phyloP scores from a whole-genome alignment of 2,888 invertebrate genomes.

The Microctonus aethiopoides region DNA sequence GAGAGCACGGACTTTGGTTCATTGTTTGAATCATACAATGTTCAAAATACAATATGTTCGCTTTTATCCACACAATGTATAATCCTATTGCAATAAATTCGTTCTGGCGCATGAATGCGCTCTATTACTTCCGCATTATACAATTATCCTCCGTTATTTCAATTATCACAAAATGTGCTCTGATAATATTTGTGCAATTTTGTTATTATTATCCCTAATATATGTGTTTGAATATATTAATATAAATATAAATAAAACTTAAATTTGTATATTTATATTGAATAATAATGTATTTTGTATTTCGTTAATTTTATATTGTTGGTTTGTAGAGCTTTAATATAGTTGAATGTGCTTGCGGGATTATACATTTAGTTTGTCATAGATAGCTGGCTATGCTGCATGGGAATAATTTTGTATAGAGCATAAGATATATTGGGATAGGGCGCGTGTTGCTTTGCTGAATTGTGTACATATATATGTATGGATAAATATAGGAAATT shows the following conservation, averaged over 20 bases:
- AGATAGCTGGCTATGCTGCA: conserved; percentile 9
- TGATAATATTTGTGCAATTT: conserved; percentile 15
- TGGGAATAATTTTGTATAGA: conserved; percentile 28
- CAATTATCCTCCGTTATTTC: conserved; percentile 29
- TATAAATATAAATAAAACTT: conserved; percentile 14
- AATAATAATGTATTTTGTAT: conserved; percentile 16
- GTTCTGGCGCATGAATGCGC: conserved; percentile 33
- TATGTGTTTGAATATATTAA: not conserved
- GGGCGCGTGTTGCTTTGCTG: not conserved
- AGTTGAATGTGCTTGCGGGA: conserved; percentile 22
- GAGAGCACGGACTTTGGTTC: conserved; percentile 35
- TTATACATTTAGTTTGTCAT: conserved; percentile 29
- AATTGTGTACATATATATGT: not conserved
- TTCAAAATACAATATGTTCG: conserved; percentile 30
- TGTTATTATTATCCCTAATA: not conserved
- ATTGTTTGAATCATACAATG: conserved; percentile 35
- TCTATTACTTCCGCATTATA: conserved; percentile 41
- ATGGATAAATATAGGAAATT: not conserved
- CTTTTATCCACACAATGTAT: conserved; percentile 32
- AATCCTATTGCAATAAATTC: conserved; percentile 23
- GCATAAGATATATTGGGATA: conserved; percentile 31
- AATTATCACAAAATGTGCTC: conserved; percentile 29
- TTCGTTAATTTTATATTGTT: conserved; percentile 6
- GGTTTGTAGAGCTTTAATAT: not conserved
- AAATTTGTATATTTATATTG: conserved; percentile 1